Percentiles rank a stretch among this genome's conserved stretches.
These are phyloP conservation scores for Brachionichthys hirsutus DNA, from an alignment of 2,113 vertebrate genomes.

Conservation along the genomic window DNA sequence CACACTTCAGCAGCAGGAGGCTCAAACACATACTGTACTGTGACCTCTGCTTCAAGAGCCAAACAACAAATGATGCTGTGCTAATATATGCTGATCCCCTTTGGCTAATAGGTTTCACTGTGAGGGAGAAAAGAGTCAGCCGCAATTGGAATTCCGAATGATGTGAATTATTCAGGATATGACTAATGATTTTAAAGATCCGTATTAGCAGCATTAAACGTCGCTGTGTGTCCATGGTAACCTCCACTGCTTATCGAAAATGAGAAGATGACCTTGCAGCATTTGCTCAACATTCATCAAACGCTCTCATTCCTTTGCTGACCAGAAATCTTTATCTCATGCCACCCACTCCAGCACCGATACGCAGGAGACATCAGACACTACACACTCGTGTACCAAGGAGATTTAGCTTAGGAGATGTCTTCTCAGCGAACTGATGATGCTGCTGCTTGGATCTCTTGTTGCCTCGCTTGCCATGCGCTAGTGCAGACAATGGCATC, in stretches of 20 bases:
- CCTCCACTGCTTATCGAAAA: slow-evolving; percentile 38
- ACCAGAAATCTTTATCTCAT: slow-evolving; percentile 54
- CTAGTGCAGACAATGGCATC: slow-evolving; percentile 1
- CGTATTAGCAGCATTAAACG: slow-evolving; percentile 62
- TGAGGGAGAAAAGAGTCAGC: slow-evolving; percentile 54
- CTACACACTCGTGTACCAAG: slow-evolving; percentile 22
- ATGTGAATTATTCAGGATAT: slow-evolving; percentile 74
- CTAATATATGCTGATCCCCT: slow-evolving; percentile 73
- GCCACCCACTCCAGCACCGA: slow-evolving; percentile 11
- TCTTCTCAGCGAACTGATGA: slow-evolving; percentile 3
- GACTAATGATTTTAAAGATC: slow-evolving; percentile 72
- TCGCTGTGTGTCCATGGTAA: slow-evolving; percentile 47
- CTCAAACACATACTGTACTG: slow-evolving; percentile 34
- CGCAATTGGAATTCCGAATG: slow-evolving; percentile 68
- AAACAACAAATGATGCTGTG: slow-evolving; percentile 60
- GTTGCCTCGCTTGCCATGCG: slow-evolving; percentile 1
- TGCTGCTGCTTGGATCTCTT: slow-evolving; percentile 7
- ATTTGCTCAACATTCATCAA: slow-evolving; percentile 47
- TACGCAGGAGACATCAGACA: slow-evolving; percentile 5
- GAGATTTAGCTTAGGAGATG: too few species aligned
- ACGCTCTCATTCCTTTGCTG: slow-evolving; percentile 24
- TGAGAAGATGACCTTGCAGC: slow-evolving; percentile 60
- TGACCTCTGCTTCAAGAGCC: slow-evolving; percentile 54
- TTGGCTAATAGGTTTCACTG: slow-evolving; percentile 66
- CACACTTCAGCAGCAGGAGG: not conserved